These are phyloP conservation scores for Euura lappo DNA, from an alignment of 1,140 invertebrate species.

Conservation along the genomic window DNA sequence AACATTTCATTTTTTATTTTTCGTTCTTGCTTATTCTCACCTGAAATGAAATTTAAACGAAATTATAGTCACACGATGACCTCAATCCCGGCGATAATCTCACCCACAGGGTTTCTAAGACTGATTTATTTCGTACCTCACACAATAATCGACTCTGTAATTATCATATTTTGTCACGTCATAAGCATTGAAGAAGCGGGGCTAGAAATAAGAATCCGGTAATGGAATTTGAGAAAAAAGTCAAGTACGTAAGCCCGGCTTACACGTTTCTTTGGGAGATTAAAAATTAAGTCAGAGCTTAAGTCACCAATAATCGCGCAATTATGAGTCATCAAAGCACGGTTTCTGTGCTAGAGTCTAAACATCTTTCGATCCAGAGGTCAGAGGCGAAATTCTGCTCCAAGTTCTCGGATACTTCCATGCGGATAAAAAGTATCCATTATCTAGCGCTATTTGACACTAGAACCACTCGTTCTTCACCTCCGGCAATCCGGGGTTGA, in stretches of 20 bases:
- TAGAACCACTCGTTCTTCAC: background rate
- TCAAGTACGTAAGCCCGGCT: too few relatives aligned
- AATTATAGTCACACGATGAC: background rate
- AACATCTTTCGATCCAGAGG: too few relatives aligned
- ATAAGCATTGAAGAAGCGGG: background rate
- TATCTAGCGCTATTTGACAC: background rate
- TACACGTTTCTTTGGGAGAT: too few relatives aligned
- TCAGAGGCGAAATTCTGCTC: too few relatives aligned
- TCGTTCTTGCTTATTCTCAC: background rate
- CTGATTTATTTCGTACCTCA: background rate
- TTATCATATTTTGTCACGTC: background rate
- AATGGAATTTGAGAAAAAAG: background rate
- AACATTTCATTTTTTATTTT: too few relatives aligned
- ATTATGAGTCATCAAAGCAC: too few relatives aligned
- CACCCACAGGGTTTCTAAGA: background rate
- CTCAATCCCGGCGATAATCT: constrained; percentile 1
- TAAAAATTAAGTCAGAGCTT: too few relatives aligned
- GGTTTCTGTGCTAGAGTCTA: too few relatives aligned
- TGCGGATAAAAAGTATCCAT: background rate
- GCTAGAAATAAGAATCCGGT: background rate
- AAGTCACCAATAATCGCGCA: too few relatives aligned
- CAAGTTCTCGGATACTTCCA: too few relatives aligned
- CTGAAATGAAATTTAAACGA: background rate
- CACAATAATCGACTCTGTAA: background rate
- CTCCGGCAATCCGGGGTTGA: background rate